Percentiles rank a stretch among this genome's conserved stretches.
phyloP scores from a whole-genome alignment of 2,888 invertebrate genomes.

The Chesias legatella region DNA sequence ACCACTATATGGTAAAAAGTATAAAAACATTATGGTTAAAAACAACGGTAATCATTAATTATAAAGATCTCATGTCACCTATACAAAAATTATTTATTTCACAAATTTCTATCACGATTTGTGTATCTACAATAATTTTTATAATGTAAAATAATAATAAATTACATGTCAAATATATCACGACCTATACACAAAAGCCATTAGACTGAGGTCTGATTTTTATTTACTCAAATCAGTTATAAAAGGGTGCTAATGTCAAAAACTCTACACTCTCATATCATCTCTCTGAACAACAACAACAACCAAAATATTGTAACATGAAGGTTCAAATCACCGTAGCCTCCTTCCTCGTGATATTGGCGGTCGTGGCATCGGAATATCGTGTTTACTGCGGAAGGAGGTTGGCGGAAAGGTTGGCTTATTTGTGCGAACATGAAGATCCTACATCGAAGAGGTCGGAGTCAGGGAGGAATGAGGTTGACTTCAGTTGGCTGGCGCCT shows the following conservation, averaged over 20 bases:
- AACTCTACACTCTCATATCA: conserved; percentile 10
- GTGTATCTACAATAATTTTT: too few species aligned
- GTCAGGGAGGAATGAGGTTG: conserved; percentile 11
- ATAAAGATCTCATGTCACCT: too few species aligned
- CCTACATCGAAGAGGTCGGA: conserved; percentile 8
- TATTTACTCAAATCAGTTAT: conserved; percentile 18
- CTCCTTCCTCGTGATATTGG: conserved; percentile 8
- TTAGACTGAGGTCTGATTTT: conserved; percentile 14
- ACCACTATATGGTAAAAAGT: too few species aligned
- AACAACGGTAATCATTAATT: too few species aligned
- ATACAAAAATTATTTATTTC: too few species aligned
- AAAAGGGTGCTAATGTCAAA: conserved; percentile 9
- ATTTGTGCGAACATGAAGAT: conserved; percentile 11
- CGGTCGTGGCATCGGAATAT: not conserved
- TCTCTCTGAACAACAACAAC: conserved; percentile 4
- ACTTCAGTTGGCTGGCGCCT: conserved; percentile 14
- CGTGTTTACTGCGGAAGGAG: conserved; percentile 19
- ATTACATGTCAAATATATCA: conserved; percentile 6
- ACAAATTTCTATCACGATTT: too few species aligned
- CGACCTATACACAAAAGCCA: conserved; percentile 12
- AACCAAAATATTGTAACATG: conserved; percentile 13
- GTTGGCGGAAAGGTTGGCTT: conserved; percentile 15
- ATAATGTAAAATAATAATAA: too few species aligned
- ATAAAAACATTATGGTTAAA: too few species aligned
- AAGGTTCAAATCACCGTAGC: conserved; percentile 13